Percentiles rank a stretch among this genome's conserved stretches.
Evolutionary conservation across 2,797 vertebrate species (phyloP).

Genomic region (Oryzias sinensis): DNA sequence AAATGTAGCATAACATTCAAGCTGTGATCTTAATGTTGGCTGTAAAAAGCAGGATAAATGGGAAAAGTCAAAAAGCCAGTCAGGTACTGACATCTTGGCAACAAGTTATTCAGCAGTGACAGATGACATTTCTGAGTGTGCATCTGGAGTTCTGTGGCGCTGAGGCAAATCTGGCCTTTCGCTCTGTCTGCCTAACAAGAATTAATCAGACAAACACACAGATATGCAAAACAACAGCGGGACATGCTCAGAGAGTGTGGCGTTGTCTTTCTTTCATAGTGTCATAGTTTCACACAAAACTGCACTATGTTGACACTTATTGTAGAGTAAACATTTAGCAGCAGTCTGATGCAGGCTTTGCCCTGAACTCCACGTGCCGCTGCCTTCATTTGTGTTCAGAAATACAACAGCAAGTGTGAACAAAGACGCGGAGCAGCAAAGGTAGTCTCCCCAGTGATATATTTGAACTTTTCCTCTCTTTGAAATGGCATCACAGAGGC

Average conservation of each 20-base stretch:
- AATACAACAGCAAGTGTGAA: constrained; percentile 33
- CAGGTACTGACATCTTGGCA: constrained; percentile 57
- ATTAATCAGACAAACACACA: constrained; percentile 55
- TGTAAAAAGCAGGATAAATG: constrained; percentile 38
- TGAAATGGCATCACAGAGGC: constrained; percentile 68
- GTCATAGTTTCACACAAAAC: too few relatives aligned
- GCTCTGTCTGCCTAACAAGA: constrained; percentile 61
- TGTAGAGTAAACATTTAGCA: constrained; percentile 32
- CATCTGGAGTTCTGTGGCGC: constrained; percentile 58
- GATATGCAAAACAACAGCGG: constrained; percentile 51
- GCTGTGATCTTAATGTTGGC: constrained; percentile 23
- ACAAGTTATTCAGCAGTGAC: constrained; percentile 70
- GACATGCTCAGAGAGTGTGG: constrained; percentile 21
- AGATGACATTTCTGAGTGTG: constrained; percentile 75
- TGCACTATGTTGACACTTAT: constrained; percentile 10
- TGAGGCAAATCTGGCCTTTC: constrained; percentile 71
- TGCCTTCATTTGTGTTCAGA: constrained; percentile 38
- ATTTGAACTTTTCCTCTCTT: constrained; percentile 67
- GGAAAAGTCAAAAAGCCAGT: constrained; percentile 66
- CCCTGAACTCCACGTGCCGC: constrained; percentile 23
- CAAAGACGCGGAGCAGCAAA: constrained; percentile 25
- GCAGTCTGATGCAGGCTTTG: constrained; percentile 19
- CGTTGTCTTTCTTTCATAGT: too few relatives aligned
- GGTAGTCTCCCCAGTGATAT: constrained; percentile 54
- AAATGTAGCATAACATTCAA: constrained; percentile 33